Percentiles rank a stretch among this genome's conserved stretches.
These are phyloP conservation scores for Poeciliopsis occidentalis DNA, from an alignment of 2,113 vertebrate species.

Conservation along the genomic window DNA sequence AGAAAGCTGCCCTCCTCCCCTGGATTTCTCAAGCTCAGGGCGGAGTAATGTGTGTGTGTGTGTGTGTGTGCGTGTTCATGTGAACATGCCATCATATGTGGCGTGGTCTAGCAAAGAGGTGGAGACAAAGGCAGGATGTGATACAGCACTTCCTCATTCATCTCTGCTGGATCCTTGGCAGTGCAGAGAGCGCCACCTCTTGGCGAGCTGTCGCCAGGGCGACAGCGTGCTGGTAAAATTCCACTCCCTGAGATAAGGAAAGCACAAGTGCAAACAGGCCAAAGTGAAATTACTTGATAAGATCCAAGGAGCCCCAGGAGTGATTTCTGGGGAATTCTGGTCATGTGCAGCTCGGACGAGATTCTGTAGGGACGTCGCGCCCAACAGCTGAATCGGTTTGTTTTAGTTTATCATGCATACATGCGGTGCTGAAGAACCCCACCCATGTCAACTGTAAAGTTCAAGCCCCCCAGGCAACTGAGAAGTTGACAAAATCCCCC, in stretches of 20 bases:
- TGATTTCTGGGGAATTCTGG: conserved; percentile 34
- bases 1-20: conserved; percentile 26
- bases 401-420: background rate
- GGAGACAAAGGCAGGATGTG: conserved; percentile 69
- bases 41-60: conserved; percentile 11
- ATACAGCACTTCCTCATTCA: conserved; percentile 58
- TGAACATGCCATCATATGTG: conserved; percentile 34
- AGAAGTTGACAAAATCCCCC: background rate
- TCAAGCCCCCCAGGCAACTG: background rate
- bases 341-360: background rate
- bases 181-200: conserved; percentile 57
- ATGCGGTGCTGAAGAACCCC: conserved; percentile 26
- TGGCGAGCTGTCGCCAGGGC: background rate
- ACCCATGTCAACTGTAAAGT: conserved; percentile 46
- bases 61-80: conserved; percentile 15
- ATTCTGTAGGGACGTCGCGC: background rate
- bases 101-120: conserved; percentile 51
- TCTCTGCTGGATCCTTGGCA: conserved; percentile 7
- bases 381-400: background rate
- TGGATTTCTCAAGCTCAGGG: conserved; percentile 47
- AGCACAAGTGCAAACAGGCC: conserved; percentile 21
- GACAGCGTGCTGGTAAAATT: conserved; percentile 71
- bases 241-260: conserved; percentile 61
- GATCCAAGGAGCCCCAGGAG: conserved; percentile 19
- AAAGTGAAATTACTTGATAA: conserved; percentile 42